A percentile compares a stretch with the other conserved stretches of the same genome.
Evolutionary conservation across 2,113 vertebrate species (phyloP).

Genomic region (Oryzias woworae): DNA sequence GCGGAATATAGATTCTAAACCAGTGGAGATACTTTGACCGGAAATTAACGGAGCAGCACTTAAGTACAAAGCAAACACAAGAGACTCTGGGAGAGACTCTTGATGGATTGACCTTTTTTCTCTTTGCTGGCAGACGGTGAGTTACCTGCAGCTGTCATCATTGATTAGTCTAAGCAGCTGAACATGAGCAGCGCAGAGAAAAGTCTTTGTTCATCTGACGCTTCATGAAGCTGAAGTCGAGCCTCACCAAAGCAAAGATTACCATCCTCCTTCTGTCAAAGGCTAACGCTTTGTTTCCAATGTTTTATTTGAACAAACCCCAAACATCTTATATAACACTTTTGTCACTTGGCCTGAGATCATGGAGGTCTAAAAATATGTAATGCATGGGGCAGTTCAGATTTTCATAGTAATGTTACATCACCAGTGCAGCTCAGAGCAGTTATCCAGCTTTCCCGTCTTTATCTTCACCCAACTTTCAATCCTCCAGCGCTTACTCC

Average conservation of each 20-base stretch:
- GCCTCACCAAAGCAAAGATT: constrained; percentile 5
- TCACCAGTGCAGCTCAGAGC: too few species aligned
- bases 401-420: too few species aligned
- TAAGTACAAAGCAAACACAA: not conserved
- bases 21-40: not conserved
- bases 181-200: constrained; percentile 40
- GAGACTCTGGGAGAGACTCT: not conserved
- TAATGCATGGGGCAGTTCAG: too few species aligned
- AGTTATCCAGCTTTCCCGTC: too few species aligned
- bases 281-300: too few species aligned
- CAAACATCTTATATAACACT: too few species aligned
- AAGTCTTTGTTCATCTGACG: constrained; percentile 41
- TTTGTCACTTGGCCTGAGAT: too few species aligned
- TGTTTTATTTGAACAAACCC: too few species aligned
- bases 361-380: too few species aligned
- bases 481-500: too few species aligned
- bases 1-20: constrained; percentile 9
- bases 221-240: constrained; percentile 9
- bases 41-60: constrained; percentile 8
- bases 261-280: not conserved
- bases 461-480: too few species aligned
- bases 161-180: constrained; percentile 60
- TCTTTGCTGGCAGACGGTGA: constrained; percentile 32
- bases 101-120: constrained; percentile 57
- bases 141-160: constrained; percentile 54